Percentiles rank a stretch among this genome's conserved stretches.
Evolutionary conservation across 2,797 vertebrate genomes (phyloP).

Genomic region (Gymnothorax reevesii): DNA sequence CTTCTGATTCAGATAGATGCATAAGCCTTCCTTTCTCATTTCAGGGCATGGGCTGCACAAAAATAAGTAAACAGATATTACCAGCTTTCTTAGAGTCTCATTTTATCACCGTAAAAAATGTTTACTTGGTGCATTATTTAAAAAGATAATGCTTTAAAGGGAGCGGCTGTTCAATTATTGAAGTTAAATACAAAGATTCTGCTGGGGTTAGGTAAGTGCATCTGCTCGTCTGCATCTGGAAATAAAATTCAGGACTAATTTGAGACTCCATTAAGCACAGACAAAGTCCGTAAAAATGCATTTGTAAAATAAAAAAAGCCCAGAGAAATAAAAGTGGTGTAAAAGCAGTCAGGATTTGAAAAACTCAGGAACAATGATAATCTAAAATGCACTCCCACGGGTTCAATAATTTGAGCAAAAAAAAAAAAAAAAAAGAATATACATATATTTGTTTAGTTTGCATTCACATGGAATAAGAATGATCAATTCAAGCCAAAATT

Average conservation of each 20-base stretch:
- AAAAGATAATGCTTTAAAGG: constrained; percentile 37
- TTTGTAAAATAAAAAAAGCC: not conserved
- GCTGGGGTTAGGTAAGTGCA: constrained; percentile 34
- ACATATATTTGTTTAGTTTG: not conserved
- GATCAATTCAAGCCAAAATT: not conserved
- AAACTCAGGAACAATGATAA: constrained; percentile 23
- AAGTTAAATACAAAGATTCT: constrained; percentile 32
- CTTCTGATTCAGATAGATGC: constrained; percentile 10
- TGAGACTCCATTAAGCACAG: constrained; percentile 19
- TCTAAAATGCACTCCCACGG: constrained; percentile 15
- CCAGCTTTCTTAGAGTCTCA: constrained; percentile 22
- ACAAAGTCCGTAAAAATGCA: constrained; percentile 4
- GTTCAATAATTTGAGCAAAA: constrained; percentile 17
- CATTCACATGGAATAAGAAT: not conserved
- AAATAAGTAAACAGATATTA: constrained; percentile 34
- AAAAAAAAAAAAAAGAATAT: not conserved
- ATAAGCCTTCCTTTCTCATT: constrained; percentile 25
- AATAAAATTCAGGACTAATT: not conserved
- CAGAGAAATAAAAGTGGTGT: constrained; percentile 3
- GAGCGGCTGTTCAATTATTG: constrained; percentile 39
- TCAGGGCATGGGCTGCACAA: constrained; percentile 39
- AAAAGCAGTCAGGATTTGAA: constrained; percentile 1
- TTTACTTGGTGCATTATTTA: constrained; percentile 42
- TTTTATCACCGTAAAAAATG: constrained; percentile 44
- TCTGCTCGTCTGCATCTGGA: not conserved